These are phyloP conservation scores for Acomys russatus DNA, from an alignment of 2,797 vertebrate genomes.

Conservation along the genomic window DNA sequence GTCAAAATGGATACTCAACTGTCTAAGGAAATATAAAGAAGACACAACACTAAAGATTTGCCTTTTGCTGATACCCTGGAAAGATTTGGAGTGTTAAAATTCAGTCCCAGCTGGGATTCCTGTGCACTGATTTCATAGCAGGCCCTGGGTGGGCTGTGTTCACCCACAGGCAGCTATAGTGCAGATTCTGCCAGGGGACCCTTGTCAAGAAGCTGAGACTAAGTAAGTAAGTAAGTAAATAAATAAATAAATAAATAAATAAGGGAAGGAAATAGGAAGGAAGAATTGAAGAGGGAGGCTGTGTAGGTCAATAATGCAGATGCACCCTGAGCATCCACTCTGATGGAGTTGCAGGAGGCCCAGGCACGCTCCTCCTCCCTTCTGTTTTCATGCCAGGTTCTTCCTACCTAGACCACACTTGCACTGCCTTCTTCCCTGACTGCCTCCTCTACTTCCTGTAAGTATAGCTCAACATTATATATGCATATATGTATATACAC, in stretches of 20 bases:
- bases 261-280: no score
- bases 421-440: not conserved
- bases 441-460: not conserved
- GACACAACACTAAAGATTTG: not conserved
- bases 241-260: not conserved
- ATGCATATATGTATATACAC: no score
- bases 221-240: not conserved
- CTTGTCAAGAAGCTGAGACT: not conserved
- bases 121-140: not conserved
- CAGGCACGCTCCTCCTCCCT: not conserved
- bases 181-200: not conserved
- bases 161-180: not conserved
- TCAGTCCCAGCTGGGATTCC: not conserved
- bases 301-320: not conserved
- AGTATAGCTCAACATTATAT: not conserved
- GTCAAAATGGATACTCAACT: not conserved
- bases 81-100: not conserved
- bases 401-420: not conserved
- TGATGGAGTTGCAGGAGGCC: not conserved
- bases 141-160: not conserved
- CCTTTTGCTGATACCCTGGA: not conserved
- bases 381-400: not conserved
- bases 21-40: not conserved
- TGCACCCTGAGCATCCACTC: fast-evolving
- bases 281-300: not conserved